phyloP scores from a whole-genome alignment of 2,888 invertebrate genomes.

The Spodoptera exigua region DNA sequence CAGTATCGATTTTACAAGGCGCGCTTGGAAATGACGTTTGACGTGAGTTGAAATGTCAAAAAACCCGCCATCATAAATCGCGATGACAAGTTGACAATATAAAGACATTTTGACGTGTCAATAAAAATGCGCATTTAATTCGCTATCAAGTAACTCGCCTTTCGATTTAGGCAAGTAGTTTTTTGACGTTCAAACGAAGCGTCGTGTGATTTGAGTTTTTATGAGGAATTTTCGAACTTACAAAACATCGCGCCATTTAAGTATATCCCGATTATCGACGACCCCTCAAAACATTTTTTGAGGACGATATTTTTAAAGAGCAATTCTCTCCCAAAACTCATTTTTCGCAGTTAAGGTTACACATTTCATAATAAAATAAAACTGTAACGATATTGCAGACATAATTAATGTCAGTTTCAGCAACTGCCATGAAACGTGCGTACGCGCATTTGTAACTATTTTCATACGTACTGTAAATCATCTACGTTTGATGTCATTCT shows the following conservation, averaged over 20 bases:
- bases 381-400: too few relatives aligned
- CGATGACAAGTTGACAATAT: conserved; percentile 29
- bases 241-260: background rate
- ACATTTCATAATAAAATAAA: too few relatives aligned
- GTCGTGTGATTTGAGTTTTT: conserved; percentile 18
- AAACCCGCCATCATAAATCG: conserved; percentile 42
- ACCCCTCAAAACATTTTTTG: too few relatives aligned
- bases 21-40: conserved; percentile 21
- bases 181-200: conserved; percentile 14
- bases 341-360: too few relatives aligned
- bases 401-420: too few relatives aligned
- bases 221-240: background rate
- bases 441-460: too few relatives aligned
- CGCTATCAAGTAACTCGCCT: conserved; percentile 6
- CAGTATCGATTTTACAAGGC: conserved; percentile 7
- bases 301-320: too few relatives aligned
- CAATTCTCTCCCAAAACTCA: too few relatives aligned
- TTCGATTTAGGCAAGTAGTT: conserved; percentile 6
- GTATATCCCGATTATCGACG: too few relatives aligned
- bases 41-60: conserved; percentile 22
- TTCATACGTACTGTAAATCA: too few relatives aligned
- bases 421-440: too few relatives aligned
- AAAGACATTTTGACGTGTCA: conserved; percentile 44
- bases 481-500: too few relatives aligned
- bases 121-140: conserved; percentile 48